phyloP scores from a whole-genome alignment of 2,797 vertebrate species.

The Denticeps clupeoides region DNA sequence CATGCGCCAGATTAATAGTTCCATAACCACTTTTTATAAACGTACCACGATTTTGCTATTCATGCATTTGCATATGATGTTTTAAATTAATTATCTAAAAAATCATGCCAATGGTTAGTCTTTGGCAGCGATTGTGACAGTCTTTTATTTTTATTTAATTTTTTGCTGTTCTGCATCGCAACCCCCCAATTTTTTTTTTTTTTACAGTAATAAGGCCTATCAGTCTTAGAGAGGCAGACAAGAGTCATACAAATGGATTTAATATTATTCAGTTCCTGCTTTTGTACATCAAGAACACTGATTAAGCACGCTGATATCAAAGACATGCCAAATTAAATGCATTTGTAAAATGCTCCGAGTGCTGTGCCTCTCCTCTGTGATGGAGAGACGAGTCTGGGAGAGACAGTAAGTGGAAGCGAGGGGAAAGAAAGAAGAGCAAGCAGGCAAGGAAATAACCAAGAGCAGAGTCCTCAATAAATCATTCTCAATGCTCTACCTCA shows the following conservation, averaged over 20 bases:
- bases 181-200: background rate
- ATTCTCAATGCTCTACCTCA: conserved; percentile 51
- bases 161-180: too few relatives aligned
- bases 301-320: background rate
- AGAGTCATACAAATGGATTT: background rate
- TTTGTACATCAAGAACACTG: background rate
- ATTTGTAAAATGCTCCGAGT: background rate
- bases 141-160: background rate
- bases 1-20: too few relatives aligned
- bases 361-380: conserved; percentile 1
- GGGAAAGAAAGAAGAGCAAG: conserved; percentile 13
- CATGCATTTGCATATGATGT: background rate
- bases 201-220: background rate
- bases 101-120: background rate
- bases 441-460: background rate
- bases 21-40: too few relatives aligned
- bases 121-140: background rate
- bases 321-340: background rate
- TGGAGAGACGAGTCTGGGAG: background rate
- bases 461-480: conserved; percentile 57
- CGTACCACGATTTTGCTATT: too few relatives aligned
- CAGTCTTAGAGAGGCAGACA: background rate
- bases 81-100: background rate
- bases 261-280: background rate
- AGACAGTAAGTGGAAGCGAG: conserved; percentile 26